Evolutionary conservation across 2,113 vertebrate genomes (phyloP).

Genomic region (Mustela lutreola): DNA sequence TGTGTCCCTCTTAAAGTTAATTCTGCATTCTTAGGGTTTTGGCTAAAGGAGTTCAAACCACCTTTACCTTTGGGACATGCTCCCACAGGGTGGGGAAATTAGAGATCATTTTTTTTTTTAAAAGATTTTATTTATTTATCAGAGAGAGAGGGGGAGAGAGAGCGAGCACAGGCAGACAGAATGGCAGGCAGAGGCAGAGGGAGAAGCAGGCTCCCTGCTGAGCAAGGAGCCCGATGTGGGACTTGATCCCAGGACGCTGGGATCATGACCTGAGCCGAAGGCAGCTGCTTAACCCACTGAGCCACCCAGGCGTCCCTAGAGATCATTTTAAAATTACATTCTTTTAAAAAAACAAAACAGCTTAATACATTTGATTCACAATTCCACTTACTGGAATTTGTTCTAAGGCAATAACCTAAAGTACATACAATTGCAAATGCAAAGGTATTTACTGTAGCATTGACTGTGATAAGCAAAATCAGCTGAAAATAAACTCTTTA

Average conservation of each 20-base stretch:
- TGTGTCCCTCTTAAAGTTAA: neutral
- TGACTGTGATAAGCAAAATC: neutral
- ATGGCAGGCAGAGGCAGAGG: too few relatives aligned
- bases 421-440: neutral
- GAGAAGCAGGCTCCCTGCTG: too few relatives aligned
- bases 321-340: neutral
- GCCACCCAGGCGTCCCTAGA: too few relatives aligned
- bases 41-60: neutral
- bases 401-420: conserved; percentile 14
- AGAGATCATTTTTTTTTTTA: neutral
- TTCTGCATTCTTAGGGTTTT: neutral
- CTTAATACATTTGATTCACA: neutral
- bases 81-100: neutral
- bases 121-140: too few relatives aligned
- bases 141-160: too few relatives aligned
- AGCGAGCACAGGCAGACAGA: too few relatives aligned
- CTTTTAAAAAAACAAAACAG: neutral
- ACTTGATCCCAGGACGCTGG: too few relatives aligned
- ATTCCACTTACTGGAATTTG: conserved; percentile 17
- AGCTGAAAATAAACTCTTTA: neutral
- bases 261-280: too few relatives aligned
- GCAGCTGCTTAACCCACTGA: too few relatives aligned
- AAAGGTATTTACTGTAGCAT: neutral
- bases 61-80: neutral
- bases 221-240: too few relatives aligned